A percentile compares a stretch with the other conserved stretches of the same genome.
Conservation (phyloP, 1,140 invertebrate species). For the Venustaconcha ellipsiformis region DNA sequence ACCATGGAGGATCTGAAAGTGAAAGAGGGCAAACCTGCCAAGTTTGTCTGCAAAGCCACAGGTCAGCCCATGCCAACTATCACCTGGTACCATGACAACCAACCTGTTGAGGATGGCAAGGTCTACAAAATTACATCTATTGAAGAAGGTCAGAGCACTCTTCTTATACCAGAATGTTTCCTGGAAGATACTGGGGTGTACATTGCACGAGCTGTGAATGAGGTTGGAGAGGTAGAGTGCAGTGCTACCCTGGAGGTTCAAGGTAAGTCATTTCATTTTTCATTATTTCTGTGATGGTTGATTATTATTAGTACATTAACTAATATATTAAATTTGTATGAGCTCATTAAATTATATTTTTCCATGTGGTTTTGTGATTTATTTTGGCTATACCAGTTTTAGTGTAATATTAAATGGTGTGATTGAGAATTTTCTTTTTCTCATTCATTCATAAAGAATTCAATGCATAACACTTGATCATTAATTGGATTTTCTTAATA, state of each 20-base stretch:
- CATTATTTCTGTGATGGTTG: too few relatives aligned
- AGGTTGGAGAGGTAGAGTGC: constrained; percentile 34
- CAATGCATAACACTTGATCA: too few relatives aligned
- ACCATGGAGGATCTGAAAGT: constrained; percentile 52
- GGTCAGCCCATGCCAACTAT: constrained; percentile 55
- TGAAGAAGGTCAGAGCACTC: constrained; percentile 79
- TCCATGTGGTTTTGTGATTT: too few relatives aligned
- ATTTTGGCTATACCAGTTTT: too few relatives aligned
- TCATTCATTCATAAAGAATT: too few relatives aligned
- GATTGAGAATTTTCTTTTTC: too few relatives aligned
- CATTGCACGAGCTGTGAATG: constrained; percentile 88
- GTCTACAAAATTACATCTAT: constrained; percentile 47
- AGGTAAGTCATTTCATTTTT: constrained; percentile 11
- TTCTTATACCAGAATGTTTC: constrained; percentile 90
- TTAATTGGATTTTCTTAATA: too few relatives aligned
- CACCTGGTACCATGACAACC: constrained; percentile 77
- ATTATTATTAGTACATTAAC: too few relatives aligned
- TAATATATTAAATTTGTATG: too few relatives aligned
- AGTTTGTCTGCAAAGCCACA: constrained; percentile 95
- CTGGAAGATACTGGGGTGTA: constrained; percentile 94
- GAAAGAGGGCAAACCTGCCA: constrained; percentile 88
- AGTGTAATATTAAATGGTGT: too few relatives aligned
- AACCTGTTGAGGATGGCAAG: constrained; percentile 61
- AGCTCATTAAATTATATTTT: too few relatives aligned
- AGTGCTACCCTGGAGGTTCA: constrained; percentile 26